Conservation (phyloP, 2,797 vertebrate genomes). For the Eupleurogrammus muticus region DNA sequence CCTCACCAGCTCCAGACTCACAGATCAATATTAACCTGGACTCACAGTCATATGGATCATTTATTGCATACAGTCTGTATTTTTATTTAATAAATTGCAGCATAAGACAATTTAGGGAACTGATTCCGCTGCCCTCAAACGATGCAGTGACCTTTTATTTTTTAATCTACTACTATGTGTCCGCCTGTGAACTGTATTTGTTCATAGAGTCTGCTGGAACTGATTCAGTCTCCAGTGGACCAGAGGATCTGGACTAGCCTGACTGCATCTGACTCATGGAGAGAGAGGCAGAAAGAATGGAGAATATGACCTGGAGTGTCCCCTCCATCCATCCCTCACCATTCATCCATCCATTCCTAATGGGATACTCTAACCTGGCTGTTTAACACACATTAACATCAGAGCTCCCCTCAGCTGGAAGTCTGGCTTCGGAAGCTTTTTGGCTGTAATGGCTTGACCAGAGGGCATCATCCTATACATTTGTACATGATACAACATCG, state of each 20-base stretch:
- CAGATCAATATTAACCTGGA: slow-evolving; percentile 16
- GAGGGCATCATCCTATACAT: slow-evolving; percentile 15
- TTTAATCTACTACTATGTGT: neutral
- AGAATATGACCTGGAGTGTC: slow-evolving; percentile 59
- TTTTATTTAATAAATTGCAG: slow-evolving; percentile 11
- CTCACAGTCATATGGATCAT: slow-evolving; percentile 8
- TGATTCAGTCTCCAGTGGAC: slow-evolving; percentile 57
- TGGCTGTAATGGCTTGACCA: slow-evolving; percentile 34
- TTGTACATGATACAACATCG: neutral
- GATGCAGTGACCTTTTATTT: neutral
- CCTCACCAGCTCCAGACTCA: slow-evolving; percentile 17
- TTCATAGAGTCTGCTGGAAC: slow-evolving; percentile 35
- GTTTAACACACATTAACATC: slow-evolving; percentile 77
- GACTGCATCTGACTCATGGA: slow-evolving; percentile 62
- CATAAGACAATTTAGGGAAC: neutral
- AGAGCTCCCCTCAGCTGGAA: slow-evolving; percentile 72
- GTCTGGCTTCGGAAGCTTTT: slow-evolving; percentile 50
- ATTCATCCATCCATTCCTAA: slow-evolving; percentile 70
- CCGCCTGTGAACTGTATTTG: slow-evolving; percentile 20
- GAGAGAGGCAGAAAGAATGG: slow-evolving; percentile 21
- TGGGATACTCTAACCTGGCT: slow-evolving; percentile 72
- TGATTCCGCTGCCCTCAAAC: neutral
- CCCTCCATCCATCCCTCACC: slow-evolving; percentile 56
- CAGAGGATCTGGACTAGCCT: slow-evolving; percentile 51
- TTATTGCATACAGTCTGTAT: slow-evolving; percentile 3